Conservation (phyloP, 1,140 invertebrate genomes). For the Idris sp. region DNA sequence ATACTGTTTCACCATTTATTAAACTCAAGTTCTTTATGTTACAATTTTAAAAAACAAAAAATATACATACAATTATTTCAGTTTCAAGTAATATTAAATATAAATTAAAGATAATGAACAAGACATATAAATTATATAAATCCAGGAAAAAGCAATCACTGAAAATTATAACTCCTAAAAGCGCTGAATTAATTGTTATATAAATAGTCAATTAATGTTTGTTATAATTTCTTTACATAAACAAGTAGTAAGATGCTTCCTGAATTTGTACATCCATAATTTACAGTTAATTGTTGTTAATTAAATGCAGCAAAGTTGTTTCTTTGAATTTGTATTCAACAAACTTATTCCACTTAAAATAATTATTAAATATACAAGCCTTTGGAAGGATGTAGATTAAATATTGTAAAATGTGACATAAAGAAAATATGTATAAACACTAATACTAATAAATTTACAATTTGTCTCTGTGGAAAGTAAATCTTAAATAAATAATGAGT, state of each 20-base stretch:
- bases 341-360: constrained; percentile 47
- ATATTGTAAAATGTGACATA: constrained; percentile 25
- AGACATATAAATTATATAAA: constrained; percentile 23
- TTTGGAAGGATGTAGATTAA: constrained; percentile 18
- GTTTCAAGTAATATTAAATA: too few relatives aligned
- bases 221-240: constrained; percentile 19
- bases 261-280: constrained; percentile 4
- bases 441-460: too few relatives aligned
- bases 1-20: too few relatives aligned
- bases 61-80: too few relatives aligned
- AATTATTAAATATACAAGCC: neutral
- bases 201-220: constrained; percentile 1
- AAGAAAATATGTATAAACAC: too few relatives aligned
- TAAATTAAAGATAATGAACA: too few relatives aligned
- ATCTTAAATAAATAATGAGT: neutral
- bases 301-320: neutral
- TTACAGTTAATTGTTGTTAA: constrained; percentile 24
- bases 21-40: constrained; percentile 26
- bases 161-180: too few relatives aligned
- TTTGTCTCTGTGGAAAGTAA: too few relatives aligned
- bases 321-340: constrained; percentile 5
- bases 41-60: too few relatives aligned
- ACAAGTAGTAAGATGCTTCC: constrained; percentile 5
- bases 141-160: constrained; percentile 20
- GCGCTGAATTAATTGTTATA: too few relatives aligned